A percentile compares a stretch with the other conserved stretches of the same genome.
phyloP scores from a whole-genome alignment of 2,797 vertebrate species.

The Taeniopygia guttata region DNA sequence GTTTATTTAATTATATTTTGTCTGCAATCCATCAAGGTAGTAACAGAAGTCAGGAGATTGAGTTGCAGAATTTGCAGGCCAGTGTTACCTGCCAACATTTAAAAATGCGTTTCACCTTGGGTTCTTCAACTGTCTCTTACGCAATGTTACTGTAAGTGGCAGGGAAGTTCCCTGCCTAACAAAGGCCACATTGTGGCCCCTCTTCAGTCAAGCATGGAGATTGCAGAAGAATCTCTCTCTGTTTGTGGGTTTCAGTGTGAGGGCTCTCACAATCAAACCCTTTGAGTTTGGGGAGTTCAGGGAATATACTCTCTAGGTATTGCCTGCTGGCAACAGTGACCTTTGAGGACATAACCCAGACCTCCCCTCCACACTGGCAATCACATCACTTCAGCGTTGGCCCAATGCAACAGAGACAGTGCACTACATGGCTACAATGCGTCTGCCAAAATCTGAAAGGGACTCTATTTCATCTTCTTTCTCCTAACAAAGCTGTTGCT shows the following conservation, averaged over 20 bases:
- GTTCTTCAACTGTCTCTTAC: neutral
- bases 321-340: conserved; percentile 47
- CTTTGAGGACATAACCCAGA: conserved; percentile 39
- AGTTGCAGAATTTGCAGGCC: neutral
- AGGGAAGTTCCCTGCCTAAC: neutral
- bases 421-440: neutral
- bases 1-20: neutral
- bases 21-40: neutral
- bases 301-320: conserved; percentile 26
- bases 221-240: conserved; percentile 40
- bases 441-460: conserved; percentile 29
- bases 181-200: conserved; percentile 10
- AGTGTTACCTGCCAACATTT: neutral
- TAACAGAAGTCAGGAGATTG: neutral
- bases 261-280: conserved; percentile 34
- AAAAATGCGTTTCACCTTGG: neutral
- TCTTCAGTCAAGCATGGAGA: neutral
- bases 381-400: neutral
- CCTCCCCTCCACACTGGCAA: neutral
- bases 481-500: neutral
- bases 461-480: conserved; percentile 3
- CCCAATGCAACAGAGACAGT: neutral
- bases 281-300: conserved; percentile 19
- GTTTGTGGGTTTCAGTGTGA: neutral
- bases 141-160: neutral